A percentile compares a stretch with the other conserved stretches of the same genome.
Evolutionary conservation across 2,797 vertebrate species (phyloP).

Genomic region (Zalophus californianus): DNA sequence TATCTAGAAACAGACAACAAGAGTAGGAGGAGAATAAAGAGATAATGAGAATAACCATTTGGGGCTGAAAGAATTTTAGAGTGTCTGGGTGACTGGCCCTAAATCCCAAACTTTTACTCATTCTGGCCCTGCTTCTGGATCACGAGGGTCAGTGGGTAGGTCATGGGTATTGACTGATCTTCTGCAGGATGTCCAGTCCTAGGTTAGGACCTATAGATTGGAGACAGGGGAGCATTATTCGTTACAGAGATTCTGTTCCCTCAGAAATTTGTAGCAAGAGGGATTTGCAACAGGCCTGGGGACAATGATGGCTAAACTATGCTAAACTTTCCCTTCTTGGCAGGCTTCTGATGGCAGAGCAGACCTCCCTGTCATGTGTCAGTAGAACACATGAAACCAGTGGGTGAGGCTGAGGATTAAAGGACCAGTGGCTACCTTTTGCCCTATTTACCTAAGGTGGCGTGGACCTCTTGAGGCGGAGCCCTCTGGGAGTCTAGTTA

Average conservation of each 20-base stretch:
- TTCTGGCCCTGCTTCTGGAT: neutral
- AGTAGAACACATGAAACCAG: neutral
- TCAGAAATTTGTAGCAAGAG: slow-evolving; percentile 12
- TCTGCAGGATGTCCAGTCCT: neutral
- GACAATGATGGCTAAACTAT: neutral
- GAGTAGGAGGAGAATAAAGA: slow-evolving; percentile 4
- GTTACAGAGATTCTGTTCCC: neutral
- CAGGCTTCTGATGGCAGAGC: neutral
- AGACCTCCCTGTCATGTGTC: neutral
- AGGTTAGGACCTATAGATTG: neutral
- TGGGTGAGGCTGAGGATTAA: neutral
- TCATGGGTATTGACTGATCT: neutral
- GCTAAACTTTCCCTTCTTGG: neutral
- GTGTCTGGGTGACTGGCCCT: neutral
- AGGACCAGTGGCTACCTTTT: neutral
- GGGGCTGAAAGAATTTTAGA: neutral
- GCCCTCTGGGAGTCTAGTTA: neutral
- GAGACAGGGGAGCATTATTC: neutral
- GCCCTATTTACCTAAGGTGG: neutral
- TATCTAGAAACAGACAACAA: slow-evolving; percentile 53
- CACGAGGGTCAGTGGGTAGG: neutral
- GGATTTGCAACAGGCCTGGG: neutral
- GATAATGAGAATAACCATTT: slow-evolving; percentile 6
- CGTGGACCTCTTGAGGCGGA: neutral
- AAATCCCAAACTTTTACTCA: neutral